Percentiles rank a stretch among this genome's conserved stretches.
Evolutionary conservation across 2,113 vertebrate genomes (phyloP).

Genomic region (Chlamydotis undulata): DNA sequence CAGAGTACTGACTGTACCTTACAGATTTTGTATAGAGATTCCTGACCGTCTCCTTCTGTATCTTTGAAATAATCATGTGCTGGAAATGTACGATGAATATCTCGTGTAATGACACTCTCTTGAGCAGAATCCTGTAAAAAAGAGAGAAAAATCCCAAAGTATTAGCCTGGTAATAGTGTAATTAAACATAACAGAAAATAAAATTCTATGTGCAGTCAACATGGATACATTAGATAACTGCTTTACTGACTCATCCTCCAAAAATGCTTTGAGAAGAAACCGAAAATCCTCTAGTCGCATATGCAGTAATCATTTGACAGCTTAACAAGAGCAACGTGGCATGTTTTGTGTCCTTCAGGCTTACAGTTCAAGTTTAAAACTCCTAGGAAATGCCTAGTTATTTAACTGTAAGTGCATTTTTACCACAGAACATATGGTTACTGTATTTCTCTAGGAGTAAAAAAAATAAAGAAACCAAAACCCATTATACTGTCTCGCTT

Average conservation of each 20-base stretch:
- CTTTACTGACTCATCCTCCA: neutral
- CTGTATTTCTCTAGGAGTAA: neutral
- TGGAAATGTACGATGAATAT: conserved; percentile 97
- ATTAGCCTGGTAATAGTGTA: neutral
- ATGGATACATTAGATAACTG: neutral
- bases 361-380: neutral
- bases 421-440: neutral
- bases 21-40: conserved; percentile 97
- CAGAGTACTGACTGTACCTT: conserved; percentile 81
- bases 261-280: conserved; percentile 19
- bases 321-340: conserved; percentile 3
- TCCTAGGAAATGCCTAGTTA: neutral
- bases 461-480: neutral
- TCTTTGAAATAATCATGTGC: conserved; percentile 99
- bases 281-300: neutral
- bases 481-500: neutral
- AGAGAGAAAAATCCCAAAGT: neutral
- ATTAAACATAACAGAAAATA: neutral
- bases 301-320: neutral
- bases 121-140: conserved; percentile 89
- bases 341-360: conserved; percentile 6
- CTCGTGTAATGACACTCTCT: conserved; percentile 93
- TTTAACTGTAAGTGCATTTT: conserved; percentile 10
- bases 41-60: conserved; percentile 93
- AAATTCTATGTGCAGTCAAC: neutral